A percentile compares a stretch with the other conserved stretches of the same genome.
Evolutionary conservation across 2,888 invertebrate genomes (phyloP).

Genomic region (Acrobasis consociella): DNA sequence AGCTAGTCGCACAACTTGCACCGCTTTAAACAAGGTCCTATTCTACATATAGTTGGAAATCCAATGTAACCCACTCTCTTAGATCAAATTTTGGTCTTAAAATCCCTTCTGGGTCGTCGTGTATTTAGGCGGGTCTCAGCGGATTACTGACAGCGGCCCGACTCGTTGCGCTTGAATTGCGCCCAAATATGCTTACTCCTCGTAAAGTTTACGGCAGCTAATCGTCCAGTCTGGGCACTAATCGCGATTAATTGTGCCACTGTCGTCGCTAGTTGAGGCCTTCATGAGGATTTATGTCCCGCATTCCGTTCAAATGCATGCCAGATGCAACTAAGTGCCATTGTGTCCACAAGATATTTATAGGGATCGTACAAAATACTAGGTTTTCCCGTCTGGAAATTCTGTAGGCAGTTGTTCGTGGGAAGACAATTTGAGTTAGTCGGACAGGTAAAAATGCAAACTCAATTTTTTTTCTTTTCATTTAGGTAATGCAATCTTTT

Average conservation of each 20-base stretch:
- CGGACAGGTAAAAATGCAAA: background rate
- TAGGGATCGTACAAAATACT: slow-evolving; percentile 7
- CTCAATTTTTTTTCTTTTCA: no score
- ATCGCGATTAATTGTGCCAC: slow-evolving; percentile 54
- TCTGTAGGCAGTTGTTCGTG: background rate
- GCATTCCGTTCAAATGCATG: slow-evolving; percentile 32
- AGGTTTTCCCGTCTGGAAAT: background rate
- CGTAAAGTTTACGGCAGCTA: slow-evolving; percentile 46
- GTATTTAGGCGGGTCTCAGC: no score
- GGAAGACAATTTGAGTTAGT: background rate
- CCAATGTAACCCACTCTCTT: no score
- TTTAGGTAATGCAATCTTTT: no score
- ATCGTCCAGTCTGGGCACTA: slow-evolving; percentile 39
- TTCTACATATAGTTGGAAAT: no score
- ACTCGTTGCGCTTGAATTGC: no score
- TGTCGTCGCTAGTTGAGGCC: slow-evolving; percentile 38
- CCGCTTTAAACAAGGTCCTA: no score
- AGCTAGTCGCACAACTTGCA: no score
- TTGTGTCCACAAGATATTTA: slow-evolving; percentile 14
- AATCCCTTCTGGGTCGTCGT: no score
- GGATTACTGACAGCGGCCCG: no score
- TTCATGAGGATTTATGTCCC: slow-evolving; percentile 44
- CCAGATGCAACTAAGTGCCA: slow-evolving; percentile 25
- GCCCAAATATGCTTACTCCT: slow-evolving; percentile 36
- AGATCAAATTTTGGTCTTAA: no score